Evolutionary conservation across 2,113 vertebrate genomes (phyloP), one percentile per base, ranked within the genome.

Genomic region (Cariama cristata): DNA sequence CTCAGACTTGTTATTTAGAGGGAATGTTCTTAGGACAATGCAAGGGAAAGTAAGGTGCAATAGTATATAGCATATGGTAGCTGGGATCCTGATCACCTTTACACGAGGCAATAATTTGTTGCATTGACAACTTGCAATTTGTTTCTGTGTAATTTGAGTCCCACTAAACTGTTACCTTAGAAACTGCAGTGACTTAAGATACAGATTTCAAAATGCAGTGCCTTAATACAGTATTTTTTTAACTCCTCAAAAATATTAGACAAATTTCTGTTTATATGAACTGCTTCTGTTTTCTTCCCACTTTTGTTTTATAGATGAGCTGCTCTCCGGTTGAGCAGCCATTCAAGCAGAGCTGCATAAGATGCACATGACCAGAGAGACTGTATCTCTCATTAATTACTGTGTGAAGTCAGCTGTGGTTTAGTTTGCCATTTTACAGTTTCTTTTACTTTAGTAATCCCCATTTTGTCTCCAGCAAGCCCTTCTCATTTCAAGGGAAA

Each of bases 341-440:
- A 2, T 32, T 86, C 33, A 68, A 53, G 71, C 77, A 69, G 79
- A 63, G 79, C 74, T 71, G 56, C 18, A 3, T 38, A 64, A 53
- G 81, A 77, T 58, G 67, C 52, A 58, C 23, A 17, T 42, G 74
- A 71, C 72, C 55, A 82, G 79, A 77, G 64, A 93, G 75, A 28
- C 68, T 71, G 26, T 56, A 7, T 22, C 23, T 75, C 45, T 64
- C 47, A 33, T 84, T 93, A 80, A 67, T 80, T 74, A 74, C 63
- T 45, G 14, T 30, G 24, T 58, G 50, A 83, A 82, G 38, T 71
- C 11, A 1, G 21, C 55, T 92, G 83, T 88, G 63, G 45, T 84
- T 80, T 62, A 73, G 68, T 77, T 94, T 96, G 85, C 88, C 85
- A 92, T 88, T 94, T 96, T 63, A 77, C 75, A 69, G 32, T 66